Base-by-base conservation (phyloP, 2,797 vertebrate genomes). In the Xyrichtys novacula region DNA sequence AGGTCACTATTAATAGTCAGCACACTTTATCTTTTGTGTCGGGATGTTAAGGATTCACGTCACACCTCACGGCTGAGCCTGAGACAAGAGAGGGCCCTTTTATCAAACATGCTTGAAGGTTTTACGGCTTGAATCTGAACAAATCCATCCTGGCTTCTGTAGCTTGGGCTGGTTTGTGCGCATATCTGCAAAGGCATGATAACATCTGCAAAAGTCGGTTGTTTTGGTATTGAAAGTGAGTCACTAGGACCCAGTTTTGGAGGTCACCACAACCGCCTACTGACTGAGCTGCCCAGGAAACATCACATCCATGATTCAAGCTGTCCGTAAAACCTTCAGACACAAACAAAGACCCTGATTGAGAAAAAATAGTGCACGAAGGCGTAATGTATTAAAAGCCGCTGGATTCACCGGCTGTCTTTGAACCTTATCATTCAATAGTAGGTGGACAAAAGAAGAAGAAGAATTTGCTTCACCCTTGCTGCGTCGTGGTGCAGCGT, bases 361-460 rank as follows among this genome's bases (percentile, higher is more conserved):
- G n/a, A 28, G 50, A 50, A 14, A 60, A 14, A 25, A 11, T 29
- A 54, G 12, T 10, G 36, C 28, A 28, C 28, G 14, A 36, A n/a
- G 6, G 62, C 52, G 56, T 39, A 40, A 75, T 22, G 19, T 40
- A 44, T 64, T 64, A 69, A 58, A 80, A 46, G 17, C 50, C 4
- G 29, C 40, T 52, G 6, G 5, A 70, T 58, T 58, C 49, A 49
- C 16, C 0, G 17, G 2, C 32, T 20, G 48, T 57, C 66, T 65
- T 69, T 80, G 25, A 79, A 66, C 40, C 22, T 28, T 14, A 53
- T 71, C 49, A 73, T 71, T 64, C 56, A 26, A 79, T 57, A 72
- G 44, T 44, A n/a, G 65, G 44, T 11, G 53, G 23, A 47, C 23
- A 23, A 20, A 26, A 48, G 42, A 19, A 49, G 25, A 19, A 23